phyloP scores from a whole-genome alignment of 1,140 invertebrate genomes.

The Atta cephalotes region DNA sequence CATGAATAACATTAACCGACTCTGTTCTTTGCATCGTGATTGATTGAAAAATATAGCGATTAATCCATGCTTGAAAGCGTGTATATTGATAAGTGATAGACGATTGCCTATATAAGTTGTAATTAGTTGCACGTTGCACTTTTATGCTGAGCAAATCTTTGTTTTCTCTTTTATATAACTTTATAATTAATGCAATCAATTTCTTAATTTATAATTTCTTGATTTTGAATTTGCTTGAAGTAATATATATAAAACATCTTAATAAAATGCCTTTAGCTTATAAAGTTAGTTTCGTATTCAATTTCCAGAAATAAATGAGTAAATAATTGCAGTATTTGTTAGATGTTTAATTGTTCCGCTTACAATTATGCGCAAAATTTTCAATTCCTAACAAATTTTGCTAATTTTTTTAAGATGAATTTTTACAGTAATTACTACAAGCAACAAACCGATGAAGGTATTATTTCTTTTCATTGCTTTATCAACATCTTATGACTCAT shows the following conservation, averaged over 20 bases:
- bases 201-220: neutral
- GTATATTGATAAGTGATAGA: neutral
- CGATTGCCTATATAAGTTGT: neutral
- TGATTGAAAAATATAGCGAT: constrained; percentile 19
- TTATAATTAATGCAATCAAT: neutral
- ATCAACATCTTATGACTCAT: constrained; percentile 6
- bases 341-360: neutral
- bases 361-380: neutral
- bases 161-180: neutral
- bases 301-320: neutral
- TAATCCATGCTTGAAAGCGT: neutral
- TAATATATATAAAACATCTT: neutral
- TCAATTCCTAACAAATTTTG: too few species aligned
- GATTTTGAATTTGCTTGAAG: neutral
- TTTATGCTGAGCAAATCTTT: neutral
- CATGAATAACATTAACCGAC: constrained; percentile 46
- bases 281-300: neutral
- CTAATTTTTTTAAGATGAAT: neutral
- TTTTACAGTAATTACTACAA: constrained; percentile 1
- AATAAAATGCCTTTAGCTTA: too few species aligned
- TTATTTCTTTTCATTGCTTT: neutral
- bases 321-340: neutral
- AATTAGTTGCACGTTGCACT: neutral
- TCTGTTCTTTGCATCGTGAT: neutral
- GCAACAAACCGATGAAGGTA: constrained; percentile 4